phyloP scores from a whole-genome alignment of 2,888 invertebrate genomes.

The Mesopsocus fuscifrons region DNA sequence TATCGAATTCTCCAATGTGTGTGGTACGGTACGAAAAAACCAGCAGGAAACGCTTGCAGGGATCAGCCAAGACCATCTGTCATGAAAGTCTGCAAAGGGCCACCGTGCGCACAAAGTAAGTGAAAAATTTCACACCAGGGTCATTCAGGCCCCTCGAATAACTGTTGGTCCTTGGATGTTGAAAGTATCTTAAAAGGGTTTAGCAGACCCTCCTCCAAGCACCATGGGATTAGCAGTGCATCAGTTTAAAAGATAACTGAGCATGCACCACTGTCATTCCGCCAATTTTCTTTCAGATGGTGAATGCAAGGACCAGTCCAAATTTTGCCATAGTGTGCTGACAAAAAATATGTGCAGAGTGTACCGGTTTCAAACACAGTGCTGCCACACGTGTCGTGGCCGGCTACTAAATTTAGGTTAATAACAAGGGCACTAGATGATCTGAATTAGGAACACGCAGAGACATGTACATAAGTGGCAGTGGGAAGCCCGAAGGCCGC shows the following conservation, averaged over 20 bases:
- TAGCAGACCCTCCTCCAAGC: too few species aligned
- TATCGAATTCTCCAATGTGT: conserved; percentile 82
- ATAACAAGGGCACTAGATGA: not conserved
- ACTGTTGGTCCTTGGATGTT: too few species aligned
- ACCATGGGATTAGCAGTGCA: too few species aligned
- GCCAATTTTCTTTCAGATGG: conserved; percentile 33
- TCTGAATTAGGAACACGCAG: not conserved
- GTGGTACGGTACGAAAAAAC: conserved; percentile 68
- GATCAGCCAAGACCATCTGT: conserved; percentile 56
- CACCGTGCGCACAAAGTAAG: conserved; percentile 40
- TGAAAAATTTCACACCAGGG: conserved; percentile 17
- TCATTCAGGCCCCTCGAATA: too few species aligned
- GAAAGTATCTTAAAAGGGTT: too few species aligned
- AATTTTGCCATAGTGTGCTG: conserved; percentile 71
- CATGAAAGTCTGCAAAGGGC: conserved; percentile 54
- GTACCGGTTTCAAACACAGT: conserved; percentile 63
- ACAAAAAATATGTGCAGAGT: conserved; percentile 76
- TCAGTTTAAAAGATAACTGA: too few species aligned
- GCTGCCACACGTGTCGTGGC: conserved; percentile 59
- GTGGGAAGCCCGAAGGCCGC: too few species aligned
- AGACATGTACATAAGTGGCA: not conserved
- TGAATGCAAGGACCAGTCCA: conserved; percentile 61
- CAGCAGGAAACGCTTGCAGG: conserved; percentile 74
- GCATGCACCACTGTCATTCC: too few species aligned
- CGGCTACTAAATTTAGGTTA: conserved; percentile 5